phyloP scores from a whole-genome alignment of 2,113 vertebrate genomes.

The Recurvirostra avosetta region DNA sequence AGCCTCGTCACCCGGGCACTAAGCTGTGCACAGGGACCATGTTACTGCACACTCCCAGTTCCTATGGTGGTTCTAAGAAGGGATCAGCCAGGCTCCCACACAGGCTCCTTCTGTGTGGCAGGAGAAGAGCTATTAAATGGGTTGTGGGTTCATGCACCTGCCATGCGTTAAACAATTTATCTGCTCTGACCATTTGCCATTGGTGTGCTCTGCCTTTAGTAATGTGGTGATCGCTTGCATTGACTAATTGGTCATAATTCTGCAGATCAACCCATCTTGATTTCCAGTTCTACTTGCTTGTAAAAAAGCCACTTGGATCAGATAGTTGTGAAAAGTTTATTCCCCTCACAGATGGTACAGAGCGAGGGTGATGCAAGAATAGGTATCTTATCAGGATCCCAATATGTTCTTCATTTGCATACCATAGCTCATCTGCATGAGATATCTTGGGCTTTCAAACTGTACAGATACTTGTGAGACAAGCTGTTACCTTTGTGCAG shows the following conservation, averaged over 20 bases:
- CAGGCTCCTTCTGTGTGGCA: too few species aligned
- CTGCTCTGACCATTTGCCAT: not conserved
- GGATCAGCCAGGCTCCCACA: not conserved
- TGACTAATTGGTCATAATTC: not conserved
- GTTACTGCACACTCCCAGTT: not conserved
- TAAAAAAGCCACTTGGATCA: not conserved
- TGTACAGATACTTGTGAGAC: not conserved
- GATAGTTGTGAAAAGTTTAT: not conserved
- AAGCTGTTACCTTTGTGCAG: not conserved
- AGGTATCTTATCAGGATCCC: not conserved
- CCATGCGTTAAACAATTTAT: not conserved
- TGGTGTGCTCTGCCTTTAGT: not conserved
- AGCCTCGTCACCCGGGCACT: not conserved
- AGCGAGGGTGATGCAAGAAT: not conserved
- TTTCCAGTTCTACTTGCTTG: not conserved
- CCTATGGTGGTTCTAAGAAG: too few species aligned
- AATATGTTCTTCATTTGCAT: not conserved
- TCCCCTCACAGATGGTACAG: not conserved
- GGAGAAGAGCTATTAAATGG: not conserved
- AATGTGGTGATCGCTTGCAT: not conserved
- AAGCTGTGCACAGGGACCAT: not conserved
- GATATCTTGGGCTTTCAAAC: not conserved
- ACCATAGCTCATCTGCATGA: not conserved
- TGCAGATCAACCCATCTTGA: not conserved
- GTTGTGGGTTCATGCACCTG: not conserved